phyloP scores from a whole-genome alignment of 1,140 invertebrate species.

The Palaemon carinicauda region DNA sequence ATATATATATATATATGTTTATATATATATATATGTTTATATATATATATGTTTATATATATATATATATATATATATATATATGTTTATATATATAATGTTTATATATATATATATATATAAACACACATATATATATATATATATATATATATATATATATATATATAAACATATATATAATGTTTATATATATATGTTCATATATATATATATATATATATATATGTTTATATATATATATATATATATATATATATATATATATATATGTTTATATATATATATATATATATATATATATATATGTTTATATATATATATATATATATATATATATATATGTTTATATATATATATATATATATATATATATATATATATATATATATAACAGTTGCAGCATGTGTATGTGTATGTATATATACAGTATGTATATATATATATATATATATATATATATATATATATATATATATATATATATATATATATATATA shows the following conservation, averaged over 20 bases:
- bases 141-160: constrained; percentile 19
- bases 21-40: not conserved
- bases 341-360: constrained; percentile 4
- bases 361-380: constrained; percentile 23
- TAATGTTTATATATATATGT: constrained; percentile 5
- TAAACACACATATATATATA: not conserved
- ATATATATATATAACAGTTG: constrained; percentile 11
- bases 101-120: not conserved
- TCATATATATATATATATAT: not conserved
- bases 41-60: not conserved
- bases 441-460: not conserved
- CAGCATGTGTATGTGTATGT: not conserved
- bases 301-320: not conserved
- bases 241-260: too few relatives aligned
- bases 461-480: not conserved
- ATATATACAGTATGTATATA: not conserved
- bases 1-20: not conserved
- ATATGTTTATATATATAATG: not conserved
- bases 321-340: not conserved
- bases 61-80: not conserved
- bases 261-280: not conserved
- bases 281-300: not conserved
- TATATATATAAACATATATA: constrained; percentile 14
- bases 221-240: too few relatives aligned
- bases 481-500: not conserved